Evolutionary conservation across 1,140 invertebrate genomes (phyloP), one percentile per base, ranked within the genome.

Genomic region (Heliconius hewitsoni): DNA sequence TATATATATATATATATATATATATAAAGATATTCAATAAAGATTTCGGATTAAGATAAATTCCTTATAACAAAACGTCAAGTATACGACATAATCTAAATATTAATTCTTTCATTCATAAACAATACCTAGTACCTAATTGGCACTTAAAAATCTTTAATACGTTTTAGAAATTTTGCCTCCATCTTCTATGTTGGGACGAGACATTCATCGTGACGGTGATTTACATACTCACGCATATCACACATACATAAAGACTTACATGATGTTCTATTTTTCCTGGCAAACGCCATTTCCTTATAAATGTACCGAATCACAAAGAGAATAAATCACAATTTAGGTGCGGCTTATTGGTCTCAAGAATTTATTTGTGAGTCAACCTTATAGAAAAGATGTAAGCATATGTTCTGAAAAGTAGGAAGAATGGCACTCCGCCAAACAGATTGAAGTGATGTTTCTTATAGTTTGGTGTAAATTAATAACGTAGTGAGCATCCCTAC

Each of bases 281-380:
- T 3, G 27, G 23, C 23, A 4, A 2, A 66, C 71, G 37, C 71
- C 39, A 42, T n/a, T 37, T n/a, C 57, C 23, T 72, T 50, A 77
- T 13, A 74, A 72, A 23, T 52, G 72, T 42, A 50, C 55, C 57
- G 71, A 39, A 73, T 60, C 19, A 52, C 57, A 77, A 76, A 81
- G 76, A 27, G 76, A 81, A 82, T 86, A 84, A 87, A 86, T 87
- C 82, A 86, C 75, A 83, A 83, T 78, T 78, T 81, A 78, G 76
- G 78, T 76, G 79, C 74, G 79, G 80, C 82, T 83, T 82, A 85
- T 86, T 86, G 85, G 78, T 66, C 77, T 80, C 82, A 83, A 87
- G 82, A 85, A 86, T 86, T 83, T 84, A 88, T 87, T 86, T 86
- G 82, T 83, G 76, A 80, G 75, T 80, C 76, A 34, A 60, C 75